Conservation (phyloP, 2,797 vertebrate genomes). For the Acanthopagrus latus region DNA sequence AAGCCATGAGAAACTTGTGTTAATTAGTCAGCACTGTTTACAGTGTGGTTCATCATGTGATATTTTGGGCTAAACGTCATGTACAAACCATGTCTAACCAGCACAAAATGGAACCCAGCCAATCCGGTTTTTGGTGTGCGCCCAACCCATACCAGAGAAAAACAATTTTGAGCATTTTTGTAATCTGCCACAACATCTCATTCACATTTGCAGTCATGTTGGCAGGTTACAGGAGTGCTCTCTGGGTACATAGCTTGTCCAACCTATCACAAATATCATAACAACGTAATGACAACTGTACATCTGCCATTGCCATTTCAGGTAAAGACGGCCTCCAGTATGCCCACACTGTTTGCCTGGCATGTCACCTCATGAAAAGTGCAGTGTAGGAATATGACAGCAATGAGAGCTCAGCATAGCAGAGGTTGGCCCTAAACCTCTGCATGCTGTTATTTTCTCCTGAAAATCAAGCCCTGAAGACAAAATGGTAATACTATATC, state of each 20-base stretch:
- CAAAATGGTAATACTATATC: neutral
- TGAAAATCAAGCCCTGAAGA: slow-evolving; percentile 20
- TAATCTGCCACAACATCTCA: neutral
- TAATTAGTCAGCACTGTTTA: neutral
- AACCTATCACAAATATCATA: neutral
- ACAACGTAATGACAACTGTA: neutral
- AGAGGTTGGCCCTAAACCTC: slow-evolving; percentile 14
- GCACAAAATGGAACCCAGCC: neutral
- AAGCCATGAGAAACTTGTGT: neutral
- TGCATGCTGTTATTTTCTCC: neutral
- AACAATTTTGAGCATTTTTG: neutral
- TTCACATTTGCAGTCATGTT: neutral
- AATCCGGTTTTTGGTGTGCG: neutral
- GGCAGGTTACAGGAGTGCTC: neutral
- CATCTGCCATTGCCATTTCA: neutral
- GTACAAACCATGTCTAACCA: neutral
- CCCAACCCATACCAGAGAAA: neutral
- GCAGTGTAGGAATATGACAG: slow-evolving; percentile 19
- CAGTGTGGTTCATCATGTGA: neutral
- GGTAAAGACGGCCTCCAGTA: neutral
- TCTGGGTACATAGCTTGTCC: neutral
- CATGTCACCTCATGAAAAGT: slow-evolving; percentile 35
- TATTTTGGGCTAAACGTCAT: neutral
- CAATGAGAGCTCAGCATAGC: slow-evolving; percentile 26
- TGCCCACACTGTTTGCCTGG: slow-evolving; percentile 14